Conservation (phyloP, 2,113 vertebrate species). For the Tetrax tetrax region DNA sequence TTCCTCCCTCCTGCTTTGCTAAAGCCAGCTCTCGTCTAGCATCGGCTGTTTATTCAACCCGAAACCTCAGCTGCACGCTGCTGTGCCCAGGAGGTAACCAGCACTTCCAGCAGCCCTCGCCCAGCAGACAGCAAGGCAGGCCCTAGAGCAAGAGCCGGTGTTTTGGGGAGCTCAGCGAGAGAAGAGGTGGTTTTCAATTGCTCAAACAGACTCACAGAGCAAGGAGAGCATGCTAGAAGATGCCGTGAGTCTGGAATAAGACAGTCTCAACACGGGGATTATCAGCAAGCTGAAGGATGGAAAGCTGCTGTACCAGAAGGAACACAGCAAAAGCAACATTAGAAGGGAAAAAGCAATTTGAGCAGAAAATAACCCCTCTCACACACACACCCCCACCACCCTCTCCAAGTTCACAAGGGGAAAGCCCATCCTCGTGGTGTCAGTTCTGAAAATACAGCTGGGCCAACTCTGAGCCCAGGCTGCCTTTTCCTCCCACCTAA, state of each 20-base stretch:
- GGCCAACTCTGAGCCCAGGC: neutral
- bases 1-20: neutral
- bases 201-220: rapidly evolving
- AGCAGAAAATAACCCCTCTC: neutral
- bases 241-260: neutral
- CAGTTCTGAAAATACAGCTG: neutral
- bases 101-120: neutral
- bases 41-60: neutral
- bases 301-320: neutral
- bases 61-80: neutral
- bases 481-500: neutral
- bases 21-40: neutral
- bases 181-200: neutral
- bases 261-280: rapidly evolving
- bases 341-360: neutral
- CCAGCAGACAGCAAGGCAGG: neutral
- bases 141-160: neutral
- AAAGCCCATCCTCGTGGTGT: neutral
- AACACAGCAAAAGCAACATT: neutral
- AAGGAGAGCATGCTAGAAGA: neutral
- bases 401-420: neutral
- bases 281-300: neutral
- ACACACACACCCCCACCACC: no score
- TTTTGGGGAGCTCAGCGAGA: neutral
- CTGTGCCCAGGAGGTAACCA: neutral